Evolutionary conservation across 2,888 invertebrate genomes (phyloP), one percentile per base, ranked within the genome.

Genomic region (Polylopha cassiicola): DNA sequence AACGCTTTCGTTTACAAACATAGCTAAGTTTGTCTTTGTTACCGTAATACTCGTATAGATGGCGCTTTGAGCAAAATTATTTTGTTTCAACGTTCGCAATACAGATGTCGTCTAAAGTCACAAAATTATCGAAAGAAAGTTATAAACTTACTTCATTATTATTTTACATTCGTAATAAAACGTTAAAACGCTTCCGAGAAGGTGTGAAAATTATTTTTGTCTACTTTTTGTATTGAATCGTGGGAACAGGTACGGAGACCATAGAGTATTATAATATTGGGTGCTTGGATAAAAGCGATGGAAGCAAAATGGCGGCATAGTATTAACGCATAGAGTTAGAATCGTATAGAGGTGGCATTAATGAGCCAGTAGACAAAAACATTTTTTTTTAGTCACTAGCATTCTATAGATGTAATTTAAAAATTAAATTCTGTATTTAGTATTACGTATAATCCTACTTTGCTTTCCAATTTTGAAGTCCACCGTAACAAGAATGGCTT

Each of bases 141-240:
- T 74, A 69, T 55, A 58, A 58, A 61, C 57, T 58, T 68, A 63
- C 68, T 75, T 78, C 73, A 77, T 76, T 75, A 79, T 72, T 80
- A 81, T 73, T 80, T 73, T 77, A 79, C 73, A 77, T 71, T 67
- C 66, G 63, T 71, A 75, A 76, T 77, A 78, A 78, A 78, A 73
- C 58, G 64, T 65, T 65, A 66, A 73, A 73, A 68, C 67, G 73
- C 73, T 77, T 73, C 76, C 69, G 70, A 73, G 74, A 74, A 84
- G 84, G 85, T 84, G 85, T 84, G 81, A 84, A 82, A 82, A 80
- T 80, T 48, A 78, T 79, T 80, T 79, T 75, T 73, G 76, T 79
- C 77, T 66, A 72, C 66, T 58, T 55, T 47, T 55, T 46, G 57
- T 58, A 54, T 61, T 60, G 60, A 52, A 64, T 62, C 82, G 85